Base-by-base conservation (phyloP, 1,140 invertebrate genomes). In the Thereuonema tuberculata region DNA sequence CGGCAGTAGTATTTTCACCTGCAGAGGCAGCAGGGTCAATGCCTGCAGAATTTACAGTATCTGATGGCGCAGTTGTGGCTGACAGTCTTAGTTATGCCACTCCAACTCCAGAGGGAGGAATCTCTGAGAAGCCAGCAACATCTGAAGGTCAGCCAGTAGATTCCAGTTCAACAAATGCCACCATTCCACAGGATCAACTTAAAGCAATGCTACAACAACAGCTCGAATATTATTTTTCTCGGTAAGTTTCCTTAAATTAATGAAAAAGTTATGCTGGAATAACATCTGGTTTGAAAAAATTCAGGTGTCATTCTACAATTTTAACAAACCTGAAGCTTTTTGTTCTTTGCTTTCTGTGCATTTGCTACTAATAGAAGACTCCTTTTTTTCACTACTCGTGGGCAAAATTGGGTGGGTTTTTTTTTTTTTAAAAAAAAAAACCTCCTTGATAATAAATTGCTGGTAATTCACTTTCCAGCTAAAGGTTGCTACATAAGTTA, bases 211-310 rank as follows among this genome's bases (percentile, higher is more conserved):
- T 92, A 65, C 86, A 85, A 66, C 80, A 81, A 58, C 88, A 92
- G 71, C 80, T 92, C 64, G 89, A 93, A 76, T 90, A 89, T 72
- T 92, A 91, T 72, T 92, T 92, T 75, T 92, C 88, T 62, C 83
- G 84, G 84, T 85, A 74, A 67, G 65, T 65, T 49, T n/a, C n/a
- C n/a, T n/a, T n/a, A n/a, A n/a, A 17, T 62, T 26, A 56, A 20
- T 43, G n/a, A 43, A 12, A n/a, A 43, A 12, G n/a, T 52, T 52
- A 9, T 52, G 5, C 21, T 52, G 12, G 15, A 20, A 20, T 12
- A 52, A 52, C 9, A 52, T 12, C 9, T 20, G 24, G 31, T 2
- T 57, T 43, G 14, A 20, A 24, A n/a, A 20, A n/a, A 31, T 43
- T 26, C n/a, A 21, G 17, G 50, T n/a, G 21, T 43, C 25, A 17